A percentile compares a stretch with the other conserved stretches of the same genome.
phyloP scores from a whole-genome alignment of 2,797 vertebrate species.

The Syngnathus rostellatus region DNA sequence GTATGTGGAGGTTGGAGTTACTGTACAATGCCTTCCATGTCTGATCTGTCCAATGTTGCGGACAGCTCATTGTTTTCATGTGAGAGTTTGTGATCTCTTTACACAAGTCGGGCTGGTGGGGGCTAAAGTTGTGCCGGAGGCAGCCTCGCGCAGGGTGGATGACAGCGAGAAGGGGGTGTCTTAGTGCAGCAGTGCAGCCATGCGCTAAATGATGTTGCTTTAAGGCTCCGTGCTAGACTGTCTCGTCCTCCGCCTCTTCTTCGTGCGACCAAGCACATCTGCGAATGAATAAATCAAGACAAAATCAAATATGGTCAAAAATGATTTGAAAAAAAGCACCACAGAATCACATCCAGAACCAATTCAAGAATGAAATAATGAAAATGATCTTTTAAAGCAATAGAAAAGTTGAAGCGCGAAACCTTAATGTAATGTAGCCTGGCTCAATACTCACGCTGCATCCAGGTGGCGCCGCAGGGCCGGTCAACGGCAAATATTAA shows the following conservation, averaged over 20 bases:
- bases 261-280: constrained; percentile 14
- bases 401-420: no score
- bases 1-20: no score
- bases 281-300: background rate
- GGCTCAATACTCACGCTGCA: no score
- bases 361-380: background rate
- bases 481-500: background rate
- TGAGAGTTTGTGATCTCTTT: background rate
- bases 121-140: background rate
- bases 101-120: no score
- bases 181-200: constrained; percentile 44
- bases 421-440: background rate
- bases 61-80: background rate
- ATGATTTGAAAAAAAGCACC: background rate
- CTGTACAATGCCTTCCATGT: background rate
- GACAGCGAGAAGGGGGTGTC: constrained; percentile 9
- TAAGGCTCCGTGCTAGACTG: constrained; percentile 36
- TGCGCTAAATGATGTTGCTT: constrained; percentile 67
- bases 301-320: background rate
- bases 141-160: background rate
- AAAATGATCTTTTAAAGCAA: no score
- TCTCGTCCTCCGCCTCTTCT: constrained; percentile 25
- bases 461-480: background rate
- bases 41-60: background rate
- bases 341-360: background rate